Percentiles rank a stretch among this genome's conserved stretches.
Conservation (phyloP, 2,113 vertebrate genomes). For the Centropristis striata region DNA sequence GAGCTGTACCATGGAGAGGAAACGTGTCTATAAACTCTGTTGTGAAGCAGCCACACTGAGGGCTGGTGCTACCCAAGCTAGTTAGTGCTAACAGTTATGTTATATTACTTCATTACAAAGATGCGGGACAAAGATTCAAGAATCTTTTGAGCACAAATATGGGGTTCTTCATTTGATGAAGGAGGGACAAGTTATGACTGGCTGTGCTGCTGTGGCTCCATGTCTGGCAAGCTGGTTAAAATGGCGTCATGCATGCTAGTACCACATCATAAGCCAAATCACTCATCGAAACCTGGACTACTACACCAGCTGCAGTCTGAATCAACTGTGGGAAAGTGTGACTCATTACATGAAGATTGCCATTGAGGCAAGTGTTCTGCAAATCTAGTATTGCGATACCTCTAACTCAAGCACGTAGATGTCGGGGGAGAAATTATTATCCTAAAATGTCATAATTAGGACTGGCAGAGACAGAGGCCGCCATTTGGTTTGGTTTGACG, state of each 20-base stretch:
- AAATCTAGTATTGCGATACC: slow-evolving; percentile 14
- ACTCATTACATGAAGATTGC: slow-evolving; percentile 46
- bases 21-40: neutral
- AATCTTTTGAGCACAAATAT: slow-evolving; percentile 1
- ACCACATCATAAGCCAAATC: slow-evolving; percentile 30
- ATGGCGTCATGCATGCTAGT: slow-evolving; percentile 24
- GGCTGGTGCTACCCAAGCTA: neutral
- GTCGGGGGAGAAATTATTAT: slow-evolving; percentile 33
- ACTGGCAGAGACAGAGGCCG: slow-evolving; percentile 1
- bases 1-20: no score
- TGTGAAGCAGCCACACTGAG: neutral
- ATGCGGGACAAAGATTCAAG: neutral
- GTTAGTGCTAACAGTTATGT: neutral
- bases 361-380: slow-evolving; percentile 24
- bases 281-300: slow-evolving; percentile 37
- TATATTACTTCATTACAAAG: neutral
- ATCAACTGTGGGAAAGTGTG: slow-evolving; percentile 51
- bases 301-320: slow-evolving; percentile 52
- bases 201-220: slow-evolving; percentile 3
- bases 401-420: slow-evolving; percentile 18
- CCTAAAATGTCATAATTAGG: slow-evolving; percentile 21
- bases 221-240: slow-evolving; percentile 32
- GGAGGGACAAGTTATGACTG: neutral
- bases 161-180: neutral
- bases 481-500: slow-evolving; percentile 1